A percentile compares a stretch with the other conserved stretches of the same genome.
Evolutionary conservation across 2,797 vertebrate species (phyloP).

Genomic region (Tapirus indicus): DNA sequence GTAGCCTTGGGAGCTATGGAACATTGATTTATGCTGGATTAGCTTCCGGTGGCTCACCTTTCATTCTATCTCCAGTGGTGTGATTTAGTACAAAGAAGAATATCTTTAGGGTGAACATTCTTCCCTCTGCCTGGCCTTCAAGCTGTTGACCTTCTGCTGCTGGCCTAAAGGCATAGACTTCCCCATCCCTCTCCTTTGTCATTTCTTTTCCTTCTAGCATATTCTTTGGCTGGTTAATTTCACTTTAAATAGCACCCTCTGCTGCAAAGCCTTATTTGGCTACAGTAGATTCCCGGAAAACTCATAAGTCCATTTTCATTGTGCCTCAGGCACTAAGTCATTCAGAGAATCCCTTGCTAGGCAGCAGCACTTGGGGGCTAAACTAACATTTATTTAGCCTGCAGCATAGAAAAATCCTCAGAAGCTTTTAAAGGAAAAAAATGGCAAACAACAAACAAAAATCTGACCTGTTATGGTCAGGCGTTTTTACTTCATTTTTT

Average conservation of each 20-base stretch:
- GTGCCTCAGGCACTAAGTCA: constrained; percentile 25
- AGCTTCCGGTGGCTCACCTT: background rate
- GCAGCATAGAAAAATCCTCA: constrained; percentile 14
- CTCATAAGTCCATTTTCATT: constrained; percentile 64
- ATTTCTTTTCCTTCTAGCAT: background rate
- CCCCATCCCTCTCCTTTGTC: background rate
- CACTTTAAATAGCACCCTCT: constrained; percentile 56
- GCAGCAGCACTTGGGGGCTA: background rate
- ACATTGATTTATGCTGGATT: background rate
- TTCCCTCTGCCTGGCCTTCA: background rate
- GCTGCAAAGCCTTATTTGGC: constrained; percentile 34
- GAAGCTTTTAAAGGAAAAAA: constrained; percentile 46
- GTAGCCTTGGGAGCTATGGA: background rate
- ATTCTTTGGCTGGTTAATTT: background rate
- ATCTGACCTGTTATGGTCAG: background rate
- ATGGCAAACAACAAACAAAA: background rate
- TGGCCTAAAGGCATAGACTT: background rate
- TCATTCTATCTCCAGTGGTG: background rate
- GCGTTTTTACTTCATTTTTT: background rate
- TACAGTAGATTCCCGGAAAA: constrained; percentile 15
- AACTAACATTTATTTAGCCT: constrained; percentile 59
- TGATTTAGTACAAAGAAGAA: constrained; percentile 9
- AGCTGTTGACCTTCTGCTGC: background rate
- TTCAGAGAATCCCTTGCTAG: constrained; percentile 52
- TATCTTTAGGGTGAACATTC: background rate